Conservation (phyloP, 1,140 invertebrate species). For the Lepidurus arcticus region DNA sequence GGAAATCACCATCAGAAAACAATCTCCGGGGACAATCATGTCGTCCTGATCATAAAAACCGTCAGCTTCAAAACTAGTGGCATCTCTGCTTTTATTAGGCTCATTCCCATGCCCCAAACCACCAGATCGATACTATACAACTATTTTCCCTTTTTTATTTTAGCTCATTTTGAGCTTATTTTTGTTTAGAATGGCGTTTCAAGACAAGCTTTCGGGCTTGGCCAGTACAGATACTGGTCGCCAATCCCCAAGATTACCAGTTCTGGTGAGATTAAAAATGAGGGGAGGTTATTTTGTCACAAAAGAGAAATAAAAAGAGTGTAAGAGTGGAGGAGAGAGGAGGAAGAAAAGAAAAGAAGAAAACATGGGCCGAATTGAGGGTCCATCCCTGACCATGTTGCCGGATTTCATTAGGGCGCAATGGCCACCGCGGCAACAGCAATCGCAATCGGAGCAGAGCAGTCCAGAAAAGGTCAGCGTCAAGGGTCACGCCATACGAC, state of each 20-base stretch:
- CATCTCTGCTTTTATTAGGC: constrained; percentile 7
- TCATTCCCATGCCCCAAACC: neutral
- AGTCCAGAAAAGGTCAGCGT: neutral
- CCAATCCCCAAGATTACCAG: constrained; percentile 16
- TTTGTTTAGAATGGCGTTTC: neutral
- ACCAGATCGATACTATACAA: neutral
- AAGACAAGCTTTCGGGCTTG: neutral
- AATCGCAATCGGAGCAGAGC: constrained; percentile 20
- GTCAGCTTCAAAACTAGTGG: constrained; percentile 15
- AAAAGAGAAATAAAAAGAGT: constrained; percentile 3
- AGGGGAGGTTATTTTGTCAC: constrained; percentile 6
- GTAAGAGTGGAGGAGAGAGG: neutral
- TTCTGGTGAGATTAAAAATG: constrained; percentile 1
- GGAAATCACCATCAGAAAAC: constrained; percentile 21
- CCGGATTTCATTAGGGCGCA: constrained; percentile 20
- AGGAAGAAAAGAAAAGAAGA: neutral
- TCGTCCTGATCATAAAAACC: neutral
- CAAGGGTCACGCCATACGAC: constrained; percentile 9
- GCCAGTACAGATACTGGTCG: neutral
- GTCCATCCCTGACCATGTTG: constrained; percentile 12
- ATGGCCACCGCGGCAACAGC: neutral
- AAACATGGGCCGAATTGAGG: neutral
- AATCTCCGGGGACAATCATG: constrained; percentile 16
- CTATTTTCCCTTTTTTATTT: neutral
- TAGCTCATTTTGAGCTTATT: neutral